These are phyloP conservation scores for Acromyrmex heyeri DNA, from an alignment of 1,140 invertebrate species.

Conservation along the genomic window DNA sequence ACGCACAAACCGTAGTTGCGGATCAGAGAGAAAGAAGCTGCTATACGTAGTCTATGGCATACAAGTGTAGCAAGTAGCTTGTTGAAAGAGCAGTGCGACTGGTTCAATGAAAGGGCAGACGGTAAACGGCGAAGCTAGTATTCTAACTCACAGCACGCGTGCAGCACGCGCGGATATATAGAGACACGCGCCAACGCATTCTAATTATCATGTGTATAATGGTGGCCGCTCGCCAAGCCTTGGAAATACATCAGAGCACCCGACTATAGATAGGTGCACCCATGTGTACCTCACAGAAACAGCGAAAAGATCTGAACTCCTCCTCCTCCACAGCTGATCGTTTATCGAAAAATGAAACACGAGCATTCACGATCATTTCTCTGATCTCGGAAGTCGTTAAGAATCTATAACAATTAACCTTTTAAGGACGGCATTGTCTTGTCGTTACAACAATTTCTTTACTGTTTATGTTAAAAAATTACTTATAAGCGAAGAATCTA, in stretches of 20 bases:
- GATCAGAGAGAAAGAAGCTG: conserved; percentile 20
- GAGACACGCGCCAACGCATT: conserved; percentile 87
- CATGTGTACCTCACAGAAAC: conserved; percentile 76
- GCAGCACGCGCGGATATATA: conserved; percentile 84
- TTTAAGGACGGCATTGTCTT: no score
- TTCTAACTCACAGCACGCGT: conserved; percentile 58
- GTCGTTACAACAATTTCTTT: no score
- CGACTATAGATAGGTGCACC: conserved; percentile 83
- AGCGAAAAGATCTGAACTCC: conserved; percentile 16
- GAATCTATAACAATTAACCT: background rate
- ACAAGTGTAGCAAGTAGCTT: conserved; percentile 39
- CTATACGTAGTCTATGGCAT: background rate
- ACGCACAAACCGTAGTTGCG: background rate
- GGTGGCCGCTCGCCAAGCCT: conserved; percentile 86
- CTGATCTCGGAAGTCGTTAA: background rate
- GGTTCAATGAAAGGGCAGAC: conserved; percentile 36
- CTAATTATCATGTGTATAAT: conserved; percentile 87
- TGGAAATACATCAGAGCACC: conserved; percentile 84
- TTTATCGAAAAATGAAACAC: conserved; percentile 34
- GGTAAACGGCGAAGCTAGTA: conserved; percentile 34
- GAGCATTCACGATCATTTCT: conserved; percentile 18
- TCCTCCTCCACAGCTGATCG: background rate
- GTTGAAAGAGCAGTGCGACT: conserved; percentile 46
- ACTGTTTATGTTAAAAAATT: no score
- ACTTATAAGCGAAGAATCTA: no score